Evolutionary conservation across 2,113 vertebrate species (phyloP), one percentile per base, ranked within the genome.

Genomic region (human): DNA sequence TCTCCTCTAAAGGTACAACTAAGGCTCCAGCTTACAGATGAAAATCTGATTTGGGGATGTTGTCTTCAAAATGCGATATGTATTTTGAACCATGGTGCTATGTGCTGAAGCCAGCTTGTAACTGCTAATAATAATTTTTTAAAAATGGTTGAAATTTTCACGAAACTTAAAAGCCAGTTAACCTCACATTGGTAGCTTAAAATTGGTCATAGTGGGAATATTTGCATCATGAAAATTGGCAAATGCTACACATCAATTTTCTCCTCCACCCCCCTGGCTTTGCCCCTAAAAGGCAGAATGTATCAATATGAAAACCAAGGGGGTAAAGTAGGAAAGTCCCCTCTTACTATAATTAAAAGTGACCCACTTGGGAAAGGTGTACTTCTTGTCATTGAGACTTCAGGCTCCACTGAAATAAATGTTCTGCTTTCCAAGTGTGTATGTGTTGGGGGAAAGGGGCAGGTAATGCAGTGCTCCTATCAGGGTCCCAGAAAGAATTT

Each of bases 401-500:
- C 12, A 87, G 76, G 35, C 48, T 88, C 14, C 57, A 14, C 5
- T 3, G 13, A 57, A 40, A 79, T 35, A 20, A 35, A 52, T 52
- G 9, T 48, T 90, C 11, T 80, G 5, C 23, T 68, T 52, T 80
- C 7, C 30, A 22, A 10, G 10, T 7, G 3, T 12, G 30, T 35
- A 8, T 32, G 6, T 30, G 6, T 43, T 25, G 20, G 2, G 2
- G 32, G 20, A 8, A 13, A 50, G 5, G 2, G 14, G 9, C 4
- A 7, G 16, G 22, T 7, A 73, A 17, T 64, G 20, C 35, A 18
- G 16, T n/a, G 5, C 18, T 25, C 38, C 61, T 38, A 70, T 2
- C 14, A 68, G 40, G 12, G 3, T 27, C 32, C 68, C 23, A 27
- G 18, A 9, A 50, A n/a, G 4, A 52, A 35, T 75, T 83, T 81